phyloP scores from a whole-genome alignment of 2,113 vertebrate genomes.

The Lepus europaeus region DNA sequence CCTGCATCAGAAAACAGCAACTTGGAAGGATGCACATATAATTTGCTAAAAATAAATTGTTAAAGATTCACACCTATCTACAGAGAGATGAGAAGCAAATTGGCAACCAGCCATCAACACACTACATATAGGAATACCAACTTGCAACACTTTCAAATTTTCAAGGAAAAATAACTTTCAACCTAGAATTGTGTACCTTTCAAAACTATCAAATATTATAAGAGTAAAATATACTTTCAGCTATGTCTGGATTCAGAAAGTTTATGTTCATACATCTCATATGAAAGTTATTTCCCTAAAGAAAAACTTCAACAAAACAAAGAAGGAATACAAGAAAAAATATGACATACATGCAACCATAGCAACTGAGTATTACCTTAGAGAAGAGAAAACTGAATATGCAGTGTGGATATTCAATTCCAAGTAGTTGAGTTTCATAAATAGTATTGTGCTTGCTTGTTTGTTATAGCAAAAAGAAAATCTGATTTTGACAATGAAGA shows the following conservation, averaged over 20 bases:
- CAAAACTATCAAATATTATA: not conserved
- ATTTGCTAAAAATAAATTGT: constrained; percentile 44
- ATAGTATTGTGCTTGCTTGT: not conserved
- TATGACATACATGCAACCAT: constrained; percentile 4
- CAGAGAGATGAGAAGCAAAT: not conserved
- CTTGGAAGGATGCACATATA: not conserved
- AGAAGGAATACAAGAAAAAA: not conserved
- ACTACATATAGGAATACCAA: not conserved
- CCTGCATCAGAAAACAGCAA: not conserved
- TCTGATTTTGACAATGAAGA: constrained; percentile 11
- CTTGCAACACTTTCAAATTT: not conserved
- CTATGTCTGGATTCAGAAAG: not conserved
- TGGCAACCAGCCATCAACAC: not conserved
- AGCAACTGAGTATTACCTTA: constrained; percentile 25
- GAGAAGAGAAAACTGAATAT: constrained; percentile 20
- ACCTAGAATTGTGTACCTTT: not conserved
- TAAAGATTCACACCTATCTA: not conserved
- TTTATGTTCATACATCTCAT: not conserved
- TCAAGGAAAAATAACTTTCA: constrained; percentile 15
- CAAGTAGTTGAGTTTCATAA: not conserved
- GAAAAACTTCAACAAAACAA: constrained; percentile 28
- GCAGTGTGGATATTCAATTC: not conserved
- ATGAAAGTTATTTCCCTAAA: constrained; percentile 26
- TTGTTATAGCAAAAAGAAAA: not conserved
- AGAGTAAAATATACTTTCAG: constrained; percentile 12